phyloP scores from a whole-genome alignment of 2,113 vertebrate genomes.

The Sinocyclocheilus rhinocerous region DNA sequence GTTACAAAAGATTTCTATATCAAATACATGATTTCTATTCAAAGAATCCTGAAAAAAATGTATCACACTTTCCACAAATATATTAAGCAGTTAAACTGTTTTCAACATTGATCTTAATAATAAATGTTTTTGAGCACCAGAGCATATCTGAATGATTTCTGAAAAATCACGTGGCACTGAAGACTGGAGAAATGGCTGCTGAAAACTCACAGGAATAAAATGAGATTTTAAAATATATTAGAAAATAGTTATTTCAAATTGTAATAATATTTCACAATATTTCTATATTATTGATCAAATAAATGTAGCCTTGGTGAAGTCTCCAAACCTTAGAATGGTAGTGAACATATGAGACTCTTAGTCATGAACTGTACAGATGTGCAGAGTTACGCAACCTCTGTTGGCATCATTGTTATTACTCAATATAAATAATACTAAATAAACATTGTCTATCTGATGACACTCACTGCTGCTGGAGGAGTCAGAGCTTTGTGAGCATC shows the following conservation, averaged over 20 bases:
- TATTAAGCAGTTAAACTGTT: too few relatives aligned
- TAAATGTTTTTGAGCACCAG: too few relatives aligned
- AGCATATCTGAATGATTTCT: too few relatives aligned
- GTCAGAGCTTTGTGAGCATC: slow-evolving; percentile 94
- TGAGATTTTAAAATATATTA: too few relatives aligned
- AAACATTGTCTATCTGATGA: slow-evolving; percentile 25
- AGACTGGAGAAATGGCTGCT: too few relatives aligned
- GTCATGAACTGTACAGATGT: background rate
- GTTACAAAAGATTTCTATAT: background rate
- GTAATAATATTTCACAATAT: too few relatives aligned
- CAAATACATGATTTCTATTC: background rate
- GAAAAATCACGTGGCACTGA: too few relatives aligned
- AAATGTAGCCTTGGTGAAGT: too few relatives aligned
- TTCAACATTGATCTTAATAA: too few relatives aligned
- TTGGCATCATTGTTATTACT: background rate
- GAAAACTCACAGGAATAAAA: background rate
- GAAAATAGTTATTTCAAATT: too few relatives aligned
- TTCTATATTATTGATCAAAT: background rate
- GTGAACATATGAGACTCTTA: background rate
- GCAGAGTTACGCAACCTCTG: background rate
- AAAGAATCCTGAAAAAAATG: background rate
- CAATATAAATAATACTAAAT: background rate
- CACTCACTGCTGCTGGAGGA: slow-evolving; percentile 95
- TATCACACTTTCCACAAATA: too few relatives aligned
- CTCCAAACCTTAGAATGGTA: background rate